phyloP scores from a whole-genome alignment of 2,797 vertebrate genomes.

The Acanthopagrus latus region DNA sequence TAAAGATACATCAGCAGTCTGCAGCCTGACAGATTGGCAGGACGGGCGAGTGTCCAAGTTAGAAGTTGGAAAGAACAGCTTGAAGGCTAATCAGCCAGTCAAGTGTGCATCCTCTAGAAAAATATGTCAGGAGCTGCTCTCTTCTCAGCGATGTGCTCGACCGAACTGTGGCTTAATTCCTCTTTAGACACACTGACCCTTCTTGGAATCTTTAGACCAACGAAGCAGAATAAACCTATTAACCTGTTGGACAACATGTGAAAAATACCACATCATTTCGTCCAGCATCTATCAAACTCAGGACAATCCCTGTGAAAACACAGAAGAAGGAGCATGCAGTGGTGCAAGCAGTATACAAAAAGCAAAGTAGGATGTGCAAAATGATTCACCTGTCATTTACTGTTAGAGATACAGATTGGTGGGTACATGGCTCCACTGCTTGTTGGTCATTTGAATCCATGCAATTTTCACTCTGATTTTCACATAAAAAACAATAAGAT shows the following conservation, averaged over 20 bases:
- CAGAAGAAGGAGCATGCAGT: not conserved
- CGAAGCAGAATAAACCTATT: conserved; percentile 63
- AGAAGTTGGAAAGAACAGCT: conserved; percentile 69
- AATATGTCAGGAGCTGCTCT: conserved; percentile 71
- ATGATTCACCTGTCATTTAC: not conserved
- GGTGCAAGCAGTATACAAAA: not conserved
- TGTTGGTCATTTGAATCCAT: not conserved
- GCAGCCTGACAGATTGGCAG: conserved; percentile 51
- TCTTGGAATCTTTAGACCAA: conserved; percentile 43
- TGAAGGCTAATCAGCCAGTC: conserved; percentile 79
- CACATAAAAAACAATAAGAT: not conserved
- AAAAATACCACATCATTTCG: conserved; percentile 39
- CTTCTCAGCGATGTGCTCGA: conserved; percentile 52
- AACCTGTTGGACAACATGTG: conserved; percentile 57
- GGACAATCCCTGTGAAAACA: conserved; percentile 15
- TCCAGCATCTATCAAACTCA: conserved; percentile 19
- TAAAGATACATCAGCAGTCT: conserved; percentile 34
- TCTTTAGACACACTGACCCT: conserved; percentile 47
- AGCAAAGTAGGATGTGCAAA: not conserved
- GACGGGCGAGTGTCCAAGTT: conserved; percentile 56
- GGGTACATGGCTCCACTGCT: not conserved
- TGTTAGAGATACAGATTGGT: not conserved
- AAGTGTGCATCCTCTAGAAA: conserved; percentile 78
- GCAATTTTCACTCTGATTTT: conserved; percentile 1
- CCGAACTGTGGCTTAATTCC: conserved; percentile 63